Base-by-base conservation (phyloP, 2,113 vertebrate species). In the Myotis davidii region DNA sequence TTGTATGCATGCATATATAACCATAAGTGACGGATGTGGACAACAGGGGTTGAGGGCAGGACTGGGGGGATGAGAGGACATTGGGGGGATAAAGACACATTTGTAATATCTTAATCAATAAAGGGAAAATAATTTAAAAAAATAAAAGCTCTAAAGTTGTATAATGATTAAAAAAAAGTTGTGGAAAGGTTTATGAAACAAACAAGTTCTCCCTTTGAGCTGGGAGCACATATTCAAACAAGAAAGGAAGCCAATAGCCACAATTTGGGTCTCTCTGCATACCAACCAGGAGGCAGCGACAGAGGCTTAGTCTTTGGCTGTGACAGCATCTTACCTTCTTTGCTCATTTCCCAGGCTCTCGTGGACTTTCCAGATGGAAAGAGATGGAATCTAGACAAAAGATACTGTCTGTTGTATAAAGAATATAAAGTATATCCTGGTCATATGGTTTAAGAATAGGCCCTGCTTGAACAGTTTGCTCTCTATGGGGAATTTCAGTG, bases 391-490 rank as follows among this genome's bases (percentile, higher is more conserved):
- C n/a, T n/a, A n/a, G n/a, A n/a, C 85, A 72, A 90, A 96, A 82
- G 91, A 70, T 94, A 95, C 65, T 97, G 85, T 94, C 70, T 95
- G 25, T 94, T 95, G 96, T 87, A 96, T 96, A 97, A 95, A 97
- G 84, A 94, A 45, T 95, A 92, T 95, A 92, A 96, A 95, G 86
- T 95, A 83, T 88, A 97, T 96, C 72, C 73, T n/a, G 97, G 96
- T 97, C 95, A 97, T 96, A 96, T 98, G 97, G 85, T 94, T 94
- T 88, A 91, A 97, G 95, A 94, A 96, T 97, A 95, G 97, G 73
- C 92, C 97, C 96, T 94, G 92, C 95, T 96, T 93, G 96, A 97
- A 89, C 70, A 94, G 88, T 95, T 96, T 96, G 94, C 96, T 96
- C 97, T 97, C 95, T 93, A 59, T 18, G 18, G 85, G 74, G 45